Conservation (phyloP, 2,113 vertebrate species). For the Pungitius pungitius region DNA sequence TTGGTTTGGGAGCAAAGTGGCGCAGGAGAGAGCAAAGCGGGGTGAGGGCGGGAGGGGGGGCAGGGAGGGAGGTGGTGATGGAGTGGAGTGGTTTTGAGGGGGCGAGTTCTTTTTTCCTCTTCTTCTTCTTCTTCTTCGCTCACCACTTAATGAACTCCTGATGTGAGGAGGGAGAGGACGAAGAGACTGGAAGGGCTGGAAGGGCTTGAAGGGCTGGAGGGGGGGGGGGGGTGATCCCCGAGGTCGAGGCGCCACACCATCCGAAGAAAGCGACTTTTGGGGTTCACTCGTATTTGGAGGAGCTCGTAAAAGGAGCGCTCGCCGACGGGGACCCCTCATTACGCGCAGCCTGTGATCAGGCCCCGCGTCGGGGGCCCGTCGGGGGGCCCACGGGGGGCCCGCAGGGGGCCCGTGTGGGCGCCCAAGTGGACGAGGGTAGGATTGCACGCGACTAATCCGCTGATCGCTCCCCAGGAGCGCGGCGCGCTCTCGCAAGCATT, state of each 20-base stretch:
- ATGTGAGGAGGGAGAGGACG: constrained; percentile 71
- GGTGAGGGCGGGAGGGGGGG: neutral
- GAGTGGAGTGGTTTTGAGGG: constrained; percentile 60
- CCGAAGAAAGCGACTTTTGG: constrained; percentile 53
- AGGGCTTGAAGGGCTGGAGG: constrained; percentile 32
- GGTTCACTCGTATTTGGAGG: constrained; percentile 34
- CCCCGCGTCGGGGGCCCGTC: constrained; percentile 49
- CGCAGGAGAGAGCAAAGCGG: constrained; percentile 62
- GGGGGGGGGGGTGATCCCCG: constrained; percentile 45
- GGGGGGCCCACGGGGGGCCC: constrained; percentile 72
- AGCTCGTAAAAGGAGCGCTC: constrained; percentile 41
- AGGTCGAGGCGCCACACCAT: constrained; percentile 61
- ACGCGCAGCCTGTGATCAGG: constrained; percentile 5
- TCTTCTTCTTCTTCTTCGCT: constrained; percentile 43
- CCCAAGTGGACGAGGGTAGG: constrained; percentile 77
- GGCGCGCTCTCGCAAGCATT: constrained; percentile 67
- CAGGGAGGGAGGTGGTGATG: constrained; percentile 46
- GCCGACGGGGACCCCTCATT: constrained; percentile 56
- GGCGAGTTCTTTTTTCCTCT: constrained; percentile 25
- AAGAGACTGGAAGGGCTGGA: no score
- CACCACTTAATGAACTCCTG: constrained; percentile 86
- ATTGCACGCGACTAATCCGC: constrained; percentile 82
- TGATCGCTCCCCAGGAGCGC: constrained; percentile 67
- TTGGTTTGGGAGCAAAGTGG: constrained; percentile 79
- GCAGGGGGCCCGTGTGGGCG: constrained; percentile 59